Evolutionary conservation across 2,888 invertebrate species (phyloP), one percentile per base, ranked within the genome.

Genomic region (Agrotis clavis): DNA sequence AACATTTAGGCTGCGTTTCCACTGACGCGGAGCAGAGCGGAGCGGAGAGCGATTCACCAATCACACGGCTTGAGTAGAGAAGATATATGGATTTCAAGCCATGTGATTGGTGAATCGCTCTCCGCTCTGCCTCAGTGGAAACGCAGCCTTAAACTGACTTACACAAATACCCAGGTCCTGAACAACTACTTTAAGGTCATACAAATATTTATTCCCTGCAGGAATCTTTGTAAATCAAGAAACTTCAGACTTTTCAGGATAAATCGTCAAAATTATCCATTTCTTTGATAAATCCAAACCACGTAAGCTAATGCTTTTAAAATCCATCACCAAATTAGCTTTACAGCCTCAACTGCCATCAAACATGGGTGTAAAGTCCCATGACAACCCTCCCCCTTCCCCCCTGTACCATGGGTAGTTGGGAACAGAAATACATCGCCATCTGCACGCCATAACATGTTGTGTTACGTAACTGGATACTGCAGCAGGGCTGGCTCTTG

Each of bases 391-490:
- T 13, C 19, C 3, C 47, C 48, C 47, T n/a, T 7, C 9, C 67
- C 76, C 67, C n/a, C 67, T 2, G 5, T 11, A 13, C 19, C 19
- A 47, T 51, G 54, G 60, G 35, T 13, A 35, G 35, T 35, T 57
- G 57, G 35, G 82, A 72, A 83, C 88, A 82, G 61, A 89, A 91
- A 92, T 88, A 90, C 75, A 87, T 74, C 85, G 84, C 89, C 92
- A 92, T 91, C 89, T 92, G 92, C 83, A 78, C 72, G 68, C 81
- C 84, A 84, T 87, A 79, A 83, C 79, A 76, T 74, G 77, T 90
- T 90, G 78, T 74, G 77, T 90, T 90, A 77, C 86, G 92, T 88
- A 92, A 92, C 77, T 71, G 64, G 89, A 92, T 85, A 90, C 84
- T 73, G 75, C 4, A 45, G 0, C 82, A 91, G 91, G 92, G 92